Evolutionary conservation across 2,797 vertebrate genomes (phyloP).

Genomic region (Sparus aurata): DNA sequence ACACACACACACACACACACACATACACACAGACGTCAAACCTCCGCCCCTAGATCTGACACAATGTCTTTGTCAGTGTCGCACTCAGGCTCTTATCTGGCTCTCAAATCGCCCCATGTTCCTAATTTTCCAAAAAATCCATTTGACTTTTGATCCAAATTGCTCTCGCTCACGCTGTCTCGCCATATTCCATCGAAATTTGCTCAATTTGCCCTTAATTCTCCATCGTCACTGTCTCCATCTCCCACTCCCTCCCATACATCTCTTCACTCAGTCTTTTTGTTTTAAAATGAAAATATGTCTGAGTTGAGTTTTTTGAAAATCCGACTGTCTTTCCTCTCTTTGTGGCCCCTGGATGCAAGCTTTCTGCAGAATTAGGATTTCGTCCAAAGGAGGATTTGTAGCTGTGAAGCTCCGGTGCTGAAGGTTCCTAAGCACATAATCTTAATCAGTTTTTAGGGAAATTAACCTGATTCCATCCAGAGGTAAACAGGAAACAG

Average conservation of each 20-base stretch:
- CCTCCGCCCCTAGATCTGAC: conserved; percentile 26
- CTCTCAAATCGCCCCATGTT: conserved; percentile 45
- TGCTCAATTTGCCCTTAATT: conserved; percentile 25
- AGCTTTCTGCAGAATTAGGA: conserved; percentile 29
- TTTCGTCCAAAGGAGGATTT: conserved; percentile 46
- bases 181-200: conserved; percentile 30
- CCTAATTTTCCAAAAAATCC: conserved; percentile 54
- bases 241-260: background rate
- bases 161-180: conserved; percentile 10
- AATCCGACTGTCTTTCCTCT: background rate
- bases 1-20: conserved; percentile 28
- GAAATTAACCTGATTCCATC: conserved; percentile 40
- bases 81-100: conserved; percentile 49
- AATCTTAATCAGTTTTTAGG: conserved; percentile 50
- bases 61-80: conserved; percentile 42
- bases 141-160: conserved; percentile 54
- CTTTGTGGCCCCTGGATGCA: background rate
- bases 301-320: background rate
- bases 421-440: conserved; percentile 15
- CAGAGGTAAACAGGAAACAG: conserved; percentile 7
- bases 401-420: conserved; percentile 19
- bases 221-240: background rate
- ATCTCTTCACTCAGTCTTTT: background rate
- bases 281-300: conserved; percentile 11
- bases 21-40: conserved; percentile 19